Percentiles rank a stretch among this genome's conserved stretches.
These are phyloP conservation scores for Solenopsis fugax DNA, from an alignment of 1,140 invertebrate species.

Conservation along the genomic window DNA sequence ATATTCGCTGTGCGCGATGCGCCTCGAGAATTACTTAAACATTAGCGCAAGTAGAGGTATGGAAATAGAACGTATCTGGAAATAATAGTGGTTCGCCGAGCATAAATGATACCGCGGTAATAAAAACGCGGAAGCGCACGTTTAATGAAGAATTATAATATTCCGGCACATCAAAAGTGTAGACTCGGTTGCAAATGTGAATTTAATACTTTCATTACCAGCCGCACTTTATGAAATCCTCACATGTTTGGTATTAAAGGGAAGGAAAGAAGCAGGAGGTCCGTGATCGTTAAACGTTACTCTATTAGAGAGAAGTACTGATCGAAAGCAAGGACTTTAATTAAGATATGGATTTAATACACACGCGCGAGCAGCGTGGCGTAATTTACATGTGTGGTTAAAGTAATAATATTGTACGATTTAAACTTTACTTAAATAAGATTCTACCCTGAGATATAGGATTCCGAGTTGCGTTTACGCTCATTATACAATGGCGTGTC, in stretches of 20 bases:
- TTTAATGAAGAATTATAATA: slow-evolving; percentile 55
- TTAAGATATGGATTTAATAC: slow-evolving; percentile 38
- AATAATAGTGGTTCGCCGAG: slow-evolving; percentile 35
- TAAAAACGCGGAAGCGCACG: slow-evolving; percentile 36
- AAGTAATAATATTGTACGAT: background rate
- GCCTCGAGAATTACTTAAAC: slow-evolving; percentile 42
- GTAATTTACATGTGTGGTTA: background rate
- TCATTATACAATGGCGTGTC: background rate
- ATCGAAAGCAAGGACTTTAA: slow-evolving; percentile 51
- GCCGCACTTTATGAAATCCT: slow-evolving; percentile 42
- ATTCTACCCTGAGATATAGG: background rate
- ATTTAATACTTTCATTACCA: slow-evolving; percentile 53
- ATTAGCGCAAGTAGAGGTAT: slow-evolving; percentile 32
- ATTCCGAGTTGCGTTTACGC: background rate
- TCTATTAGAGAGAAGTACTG: slow-evolving; percentile 31
- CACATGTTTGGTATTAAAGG: slow-evolving; percentile 15
- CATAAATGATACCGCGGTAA: slow-evolving; percentile 38
- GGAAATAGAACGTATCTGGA: slow-evolving; percentile 52
- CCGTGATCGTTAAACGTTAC: slow-evolving; percentile 16
- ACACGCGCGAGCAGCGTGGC: background rate
- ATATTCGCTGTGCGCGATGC: slow-evolving; percentile 18
- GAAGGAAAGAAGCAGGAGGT: slow-evolving; percentile 13
- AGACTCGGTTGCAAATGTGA: slow-evolving; percentile 38
- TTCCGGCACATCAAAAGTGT: slow-evolving; percentile 12
- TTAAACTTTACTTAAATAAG: background rate